These are phyloP conservation scores for Damaliscus lunatus DNA, from an alignment of 2,113 vertebrate genomes.

Conservation along the genomic window DNA sequence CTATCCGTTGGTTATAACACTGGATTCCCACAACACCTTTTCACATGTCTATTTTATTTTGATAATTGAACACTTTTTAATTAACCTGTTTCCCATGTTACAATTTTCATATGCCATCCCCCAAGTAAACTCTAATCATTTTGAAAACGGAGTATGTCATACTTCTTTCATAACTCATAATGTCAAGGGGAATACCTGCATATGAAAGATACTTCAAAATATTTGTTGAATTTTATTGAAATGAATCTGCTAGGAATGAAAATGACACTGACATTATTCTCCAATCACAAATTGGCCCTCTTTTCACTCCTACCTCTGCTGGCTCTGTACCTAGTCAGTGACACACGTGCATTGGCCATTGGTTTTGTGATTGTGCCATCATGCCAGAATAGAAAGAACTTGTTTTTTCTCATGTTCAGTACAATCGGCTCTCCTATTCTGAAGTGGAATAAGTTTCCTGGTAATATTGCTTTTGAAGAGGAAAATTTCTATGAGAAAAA, in stretches of 20 bases:
- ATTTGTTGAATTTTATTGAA: not conserved
- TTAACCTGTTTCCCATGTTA: not conserved
- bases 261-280: not conserved
- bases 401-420: not conserved
- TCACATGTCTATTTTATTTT: not conserved
- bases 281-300: not conserved
- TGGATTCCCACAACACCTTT: not conserved
- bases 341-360: not conserved
- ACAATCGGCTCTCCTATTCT: not conserved
- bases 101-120: not conserved
- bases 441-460: constrained; percentile 23
- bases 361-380: not conserved
- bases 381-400: not conserved
- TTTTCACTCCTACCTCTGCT: not conserved
- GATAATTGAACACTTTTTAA: not conserved
- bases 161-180: not conserved
- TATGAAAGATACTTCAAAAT: not conserved
- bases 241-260: not conserved
- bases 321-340: not conserved
- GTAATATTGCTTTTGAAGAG: constrained; percentile 48
- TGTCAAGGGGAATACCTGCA: not conserved
- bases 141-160: not conserved
- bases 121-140: not conserved
- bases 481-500: constrained; percentile 34
- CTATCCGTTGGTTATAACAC: not conserved